These are phyloP conservation scores for Seriola aureovittata DNA, from an alignment of 2,113 vertebrate genomes.

Conservation along the genomic window DNA sequence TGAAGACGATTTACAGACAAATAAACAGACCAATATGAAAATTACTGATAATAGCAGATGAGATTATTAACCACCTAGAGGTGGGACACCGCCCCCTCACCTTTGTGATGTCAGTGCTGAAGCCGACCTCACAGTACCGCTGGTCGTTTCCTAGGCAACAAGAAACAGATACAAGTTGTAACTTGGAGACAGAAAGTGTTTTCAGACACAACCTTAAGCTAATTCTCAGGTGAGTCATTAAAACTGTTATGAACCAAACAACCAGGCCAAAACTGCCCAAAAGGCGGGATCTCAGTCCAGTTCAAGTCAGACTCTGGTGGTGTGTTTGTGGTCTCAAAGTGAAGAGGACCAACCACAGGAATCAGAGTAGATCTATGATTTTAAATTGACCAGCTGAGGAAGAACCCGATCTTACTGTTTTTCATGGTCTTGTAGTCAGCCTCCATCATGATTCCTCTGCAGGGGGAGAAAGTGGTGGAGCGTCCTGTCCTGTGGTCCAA, in stretches of 20 bases:
- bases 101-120: conserved; percentile 46
- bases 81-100: conserved; percentile 6
- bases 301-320: not conserved
- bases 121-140: conserved; percentile 53
- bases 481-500: conserved; percentile 17
- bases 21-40: too few relatives aligned
- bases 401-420: conserved; percentile 14
- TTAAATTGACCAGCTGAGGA: too few relatives aligned
- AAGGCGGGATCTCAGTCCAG: not conserved
- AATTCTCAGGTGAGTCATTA: too few relatives aligned
- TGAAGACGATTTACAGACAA: not conserved
- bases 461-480: conserved; percentile 38
- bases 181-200: not conserved
- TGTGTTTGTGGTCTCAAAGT: too few relatives aligned
- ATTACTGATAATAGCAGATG: not conserved
- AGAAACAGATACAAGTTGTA: not conserved
- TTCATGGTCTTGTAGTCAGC: not conserved
- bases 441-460: conserved; percentile 35
- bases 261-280: not conserved
- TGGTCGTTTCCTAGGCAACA: conserved; percentile 35
- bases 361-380: too few relatives aligned
- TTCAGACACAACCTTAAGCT: not conserved
- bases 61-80: not conserved
- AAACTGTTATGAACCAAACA: too few relatives aligned
- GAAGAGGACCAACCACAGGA: too few relatives aligned